Conservation (phyloP, 2,888 invertebrate species). For the Aspidapion aeneum region DNA sequence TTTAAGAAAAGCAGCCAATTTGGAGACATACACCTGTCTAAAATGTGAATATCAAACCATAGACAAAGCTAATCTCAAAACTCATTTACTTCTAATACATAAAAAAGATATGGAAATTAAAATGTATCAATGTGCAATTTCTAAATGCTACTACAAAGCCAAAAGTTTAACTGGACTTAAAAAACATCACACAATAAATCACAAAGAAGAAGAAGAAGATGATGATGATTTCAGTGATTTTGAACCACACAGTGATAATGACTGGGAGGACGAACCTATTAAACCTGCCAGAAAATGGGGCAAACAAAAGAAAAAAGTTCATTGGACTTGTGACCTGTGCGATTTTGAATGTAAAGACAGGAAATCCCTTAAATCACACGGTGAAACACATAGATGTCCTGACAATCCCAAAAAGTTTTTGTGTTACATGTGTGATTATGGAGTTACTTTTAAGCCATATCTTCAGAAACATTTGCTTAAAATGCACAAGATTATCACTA, state of each 20-base stretch:
- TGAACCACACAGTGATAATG: neutral
- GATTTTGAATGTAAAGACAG: neutral
- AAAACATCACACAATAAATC: neutral
- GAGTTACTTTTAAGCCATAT: neutral
- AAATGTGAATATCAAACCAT: neutral
- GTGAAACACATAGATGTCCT: neutral
- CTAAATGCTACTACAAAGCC: neutral
- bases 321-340: neutral
- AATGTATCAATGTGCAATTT: neutral
- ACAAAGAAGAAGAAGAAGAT: neutral
- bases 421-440: neutral
- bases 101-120: neutral
- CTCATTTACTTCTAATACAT: neutral
- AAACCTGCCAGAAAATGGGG: neutral
- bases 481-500: neutral
- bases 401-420: neutral
- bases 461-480: neutral
- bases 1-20: neutral
- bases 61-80: neutral
- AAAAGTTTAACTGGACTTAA: neutral
- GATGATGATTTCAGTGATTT: neutral
- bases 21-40: neutral
- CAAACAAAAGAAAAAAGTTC: neutral
- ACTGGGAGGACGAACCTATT: neutral
- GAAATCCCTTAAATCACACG: neutral